Percentiles rank a stretch among this genome's conserved stretches.
Conservation (phyloP, 2,797 vertebrate species). For the Labeo calbasu region DNA sequence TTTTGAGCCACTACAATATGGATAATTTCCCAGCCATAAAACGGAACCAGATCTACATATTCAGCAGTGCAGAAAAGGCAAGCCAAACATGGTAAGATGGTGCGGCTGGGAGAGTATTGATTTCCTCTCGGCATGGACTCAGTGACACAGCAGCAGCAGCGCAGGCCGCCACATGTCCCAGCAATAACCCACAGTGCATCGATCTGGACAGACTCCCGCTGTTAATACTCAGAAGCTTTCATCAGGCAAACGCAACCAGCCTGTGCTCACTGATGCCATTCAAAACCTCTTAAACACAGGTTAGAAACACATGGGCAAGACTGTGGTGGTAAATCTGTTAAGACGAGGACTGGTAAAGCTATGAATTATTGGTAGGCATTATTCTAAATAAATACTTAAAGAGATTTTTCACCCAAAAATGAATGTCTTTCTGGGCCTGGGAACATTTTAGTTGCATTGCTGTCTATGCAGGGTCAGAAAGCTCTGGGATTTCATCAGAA, state of each 20-base stretch:
- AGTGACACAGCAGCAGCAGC: slow-evolving; percentile 64
- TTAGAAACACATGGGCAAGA: slow-evolving; percentile 26
- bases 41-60: background rate
- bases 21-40: background rate
- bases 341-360: background rate
- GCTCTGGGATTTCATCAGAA: too few species aligned
- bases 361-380: background rate
- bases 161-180: slow-evolving; percentile 15
- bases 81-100: slow-evolving; percentile 30
- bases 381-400: background rate
- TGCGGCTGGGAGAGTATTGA: slow-evolving; percentile 56
- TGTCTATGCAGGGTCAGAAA: too few species aligned
- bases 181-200: slow-evolving; percentile 21
- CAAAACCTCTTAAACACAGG: slow-evolving; percentile 14
- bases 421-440: too few species aligned
- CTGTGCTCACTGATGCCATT: background rate
- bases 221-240: slow-evolving; percentile 10
- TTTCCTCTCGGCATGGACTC: slow-evolving; percentile 56
- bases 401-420: too few species aligned
- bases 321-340: slow-evolving; percentile 22
- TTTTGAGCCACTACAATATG: background rate
- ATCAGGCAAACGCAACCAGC: background rate
- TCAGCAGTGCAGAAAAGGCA: background rate
- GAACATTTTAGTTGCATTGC: too few species aligned
- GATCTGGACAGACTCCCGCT: slow-evolving; percentile 45